Evolutionary conservation across 1,140 invertebrate genomes (phyloP).

Genomic region (Limonius californicus): DNA sequence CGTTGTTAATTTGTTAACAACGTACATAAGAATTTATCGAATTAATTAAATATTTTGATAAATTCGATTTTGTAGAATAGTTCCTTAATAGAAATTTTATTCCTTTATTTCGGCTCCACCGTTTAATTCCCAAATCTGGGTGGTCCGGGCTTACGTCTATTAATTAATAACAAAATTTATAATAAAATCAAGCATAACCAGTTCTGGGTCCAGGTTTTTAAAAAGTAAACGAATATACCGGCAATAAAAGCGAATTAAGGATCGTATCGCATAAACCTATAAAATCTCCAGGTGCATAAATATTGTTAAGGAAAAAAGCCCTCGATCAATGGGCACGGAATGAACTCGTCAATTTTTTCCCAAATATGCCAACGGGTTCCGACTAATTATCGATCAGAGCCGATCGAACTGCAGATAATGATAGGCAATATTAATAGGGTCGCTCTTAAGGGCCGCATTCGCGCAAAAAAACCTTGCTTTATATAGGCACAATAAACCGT

Average conservation of each 20-base stretch:
- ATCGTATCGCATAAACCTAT: too few relatives aligned
- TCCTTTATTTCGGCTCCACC: too few relatives aligned
- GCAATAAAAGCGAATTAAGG: too few relatives aligned
- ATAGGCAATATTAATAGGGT: slow-evolving; percentile 21
- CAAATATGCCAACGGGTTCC: neutral
- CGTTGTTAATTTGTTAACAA: neutral
- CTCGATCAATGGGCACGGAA: neutral
- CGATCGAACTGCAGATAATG: slow-evolving; percentile 21
- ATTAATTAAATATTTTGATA: too few relatives aligned
- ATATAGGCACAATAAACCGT: slow-evolving; percentile 14
- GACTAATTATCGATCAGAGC: slow-evolving; percentile 9
- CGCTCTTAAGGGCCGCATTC: neutral
- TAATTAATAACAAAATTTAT: neutral
- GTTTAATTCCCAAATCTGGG: neutral
- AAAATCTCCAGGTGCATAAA: too few relatives aligned
- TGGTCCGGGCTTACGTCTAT: neutral
- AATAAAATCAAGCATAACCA: neutral
- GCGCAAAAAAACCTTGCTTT: slow-evolving; percentile 2
- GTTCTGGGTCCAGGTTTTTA: neutral
- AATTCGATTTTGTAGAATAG: too few relatives aligned
- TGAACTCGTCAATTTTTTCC: neutral
- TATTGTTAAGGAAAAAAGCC: neutral
- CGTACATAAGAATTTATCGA: too few relatives aligned
- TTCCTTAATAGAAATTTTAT: too few relatives aligned
- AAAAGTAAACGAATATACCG: too few relatives aligned